These are phyloP conservation scores for Lagopus leucura DNA, from an alignment of 2,113 vertebrate species.

Conservation along the genomic window DNA sequence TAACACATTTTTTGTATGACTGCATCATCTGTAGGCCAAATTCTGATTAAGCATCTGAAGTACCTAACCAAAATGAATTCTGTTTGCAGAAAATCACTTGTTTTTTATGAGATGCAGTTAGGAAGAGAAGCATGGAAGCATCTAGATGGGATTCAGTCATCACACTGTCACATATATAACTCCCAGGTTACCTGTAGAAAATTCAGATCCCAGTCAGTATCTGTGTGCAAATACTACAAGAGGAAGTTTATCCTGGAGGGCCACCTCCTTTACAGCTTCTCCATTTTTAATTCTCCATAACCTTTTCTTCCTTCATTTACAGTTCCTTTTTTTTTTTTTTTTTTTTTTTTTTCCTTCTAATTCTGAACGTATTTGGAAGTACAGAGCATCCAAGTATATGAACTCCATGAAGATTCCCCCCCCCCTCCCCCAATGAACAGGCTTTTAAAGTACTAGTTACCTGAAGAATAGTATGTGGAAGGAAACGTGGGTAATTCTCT, in stretches of 20 bases:
- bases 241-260: background rate
- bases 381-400: background rate
- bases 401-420: background rate
- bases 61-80: background rate
- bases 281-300: background rate
- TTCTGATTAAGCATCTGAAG: background rate
- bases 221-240: background rate
- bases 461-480: background rate
- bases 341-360: background rate
- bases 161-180: background rate
- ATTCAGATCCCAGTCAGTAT: background rate
- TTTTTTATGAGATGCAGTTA: background rate
- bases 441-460: background rate
- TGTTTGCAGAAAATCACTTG: background rate
- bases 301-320: background rate
- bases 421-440: background rate
- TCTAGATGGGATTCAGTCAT: background rate
- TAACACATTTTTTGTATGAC: background rate
- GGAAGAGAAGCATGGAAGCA: background rate
- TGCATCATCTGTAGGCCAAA: background rate
- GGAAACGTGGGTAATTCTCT: background rate
- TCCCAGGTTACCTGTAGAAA: background rate
- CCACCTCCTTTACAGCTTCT: background rate
- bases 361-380: background rate
- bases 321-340: background rate